Conservation (phyloP, 1,140 invertebrate species). For the Drosophila insularis region DNA sequence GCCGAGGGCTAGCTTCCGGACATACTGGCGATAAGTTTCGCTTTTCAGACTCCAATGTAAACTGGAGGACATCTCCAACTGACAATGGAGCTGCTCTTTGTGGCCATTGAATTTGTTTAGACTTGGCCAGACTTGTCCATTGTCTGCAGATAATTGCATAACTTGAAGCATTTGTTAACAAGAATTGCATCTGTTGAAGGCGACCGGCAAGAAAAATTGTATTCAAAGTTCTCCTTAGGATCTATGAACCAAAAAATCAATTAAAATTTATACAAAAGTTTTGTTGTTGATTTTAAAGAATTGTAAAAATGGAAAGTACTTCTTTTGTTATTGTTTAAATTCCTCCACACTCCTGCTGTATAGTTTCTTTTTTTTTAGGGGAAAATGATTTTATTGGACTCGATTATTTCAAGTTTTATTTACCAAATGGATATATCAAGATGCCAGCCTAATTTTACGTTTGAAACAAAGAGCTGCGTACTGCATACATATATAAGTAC, state of each 20-base stretch:
- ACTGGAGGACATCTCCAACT: neutral
- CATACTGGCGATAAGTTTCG: conserved; percentile 25
- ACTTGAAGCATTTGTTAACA: conserved; percentile 7
- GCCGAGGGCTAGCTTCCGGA: conserved; percentile 43
- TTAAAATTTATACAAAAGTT: neutral
- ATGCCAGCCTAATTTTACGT: neutral
- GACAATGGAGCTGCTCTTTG: conserved; percentile 4
- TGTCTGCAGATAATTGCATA: conserved; percentile 18
- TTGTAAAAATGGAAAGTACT: too few relatives aligned
- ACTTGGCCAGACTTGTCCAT: conserved; percentile 11
- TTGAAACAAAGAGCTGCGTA: neutral
- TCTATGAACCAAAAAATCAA: neutral
- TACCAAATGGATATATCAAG: neutral
- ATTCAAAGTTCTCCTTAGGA: neutral
- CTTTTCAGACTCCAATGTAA: neutral
- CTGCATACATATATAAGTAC: neutral
- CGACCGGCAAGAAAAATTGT: neutral
- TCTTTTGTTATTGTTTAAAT: too few relatives aligned
- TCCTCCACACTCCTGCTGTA: too few relatives aligned
- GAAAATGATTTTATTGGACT: too few relatives aligned
- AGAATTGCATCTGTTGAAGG: neutral
- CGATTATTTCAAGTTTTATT: neutral
- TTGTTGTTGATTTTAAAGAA: too few relatives aligned
- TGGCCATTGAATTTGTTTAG: conserved; percentile 3
- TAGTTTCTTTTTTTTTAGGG: too few relatives aligned